Percentiles rank a stretch among this genome's conserved stretches.
Evolutionary conservation across 2,888 invertebrate species (phyloP).

Genomic region (Isotomurus palustris): DNA sequence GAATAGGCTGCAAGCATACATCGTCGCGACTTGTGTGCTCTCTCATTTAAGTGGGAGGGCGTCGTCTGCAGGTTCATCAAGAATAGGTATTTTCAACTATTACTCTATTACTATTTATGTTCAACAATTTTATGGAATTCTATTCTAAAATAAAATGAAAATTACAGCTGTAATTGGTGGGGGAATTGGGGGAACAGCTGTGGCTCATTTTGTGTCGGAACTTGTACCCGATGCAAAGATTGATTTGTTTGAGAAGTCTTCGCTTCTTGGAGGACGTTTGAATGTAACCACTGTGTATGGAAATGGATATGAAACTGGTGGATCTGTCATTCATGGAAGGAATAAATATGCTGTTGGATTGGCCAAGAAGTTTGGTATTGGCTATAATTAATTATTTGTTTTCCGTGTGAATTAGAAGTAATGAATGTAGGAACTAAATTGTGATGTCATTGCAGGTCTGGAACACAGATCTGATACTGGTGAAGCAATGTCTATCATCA

Average conservation of each 20-base stretch:
- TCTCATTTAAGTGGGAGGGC: too few relatives aligned
- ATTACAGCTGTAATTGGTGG: constrained; percentile 60
- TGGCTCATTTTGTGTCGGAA: constrained; percentile 57
- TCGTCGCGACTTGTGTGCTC: too few relatives aligned
- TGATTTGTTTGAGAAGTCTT: constrained; percentile 56
- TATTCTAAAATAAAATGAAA: not conserved
- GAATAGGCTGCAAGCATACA: too few relatives aligned
- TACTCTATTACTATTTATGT: too few relatives aligned
- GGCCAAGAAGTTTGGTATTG: constrained; percentile 54
- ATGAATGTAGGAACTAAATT: not conserved
- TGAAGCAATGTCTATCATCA: constrained; percentile 36
- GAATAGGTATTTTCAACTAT: too few relatives aligned
- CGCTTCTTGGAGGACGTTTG: constrained; percentile 57
- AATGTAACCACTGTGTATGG: constrained; percentile 53
- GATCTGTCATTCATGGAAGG: constrained; percentile 57
- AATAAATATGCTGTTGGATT: constrained; percentile 59
- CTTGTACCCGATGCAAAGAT: constrained; percentile 52
- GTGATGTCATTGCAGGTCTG: constrained; percentile 15
- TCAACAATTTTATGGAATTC: not conserved
- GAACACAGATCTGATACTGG: constrained; percentile 29
- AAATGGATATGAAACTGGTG: constrained; percentile 58
- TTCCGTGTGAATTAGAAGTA: not conserved
- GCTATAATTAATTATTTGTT: not conserved
- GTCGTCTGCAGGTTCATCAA: too few relatives aligned
- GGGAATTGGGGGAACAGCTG: constrained; percentile 60